Conservation (phyloP, 30 jellyfish, hydroid and myxozoan genomes). For the Nemopilema nomurai region DNA sequence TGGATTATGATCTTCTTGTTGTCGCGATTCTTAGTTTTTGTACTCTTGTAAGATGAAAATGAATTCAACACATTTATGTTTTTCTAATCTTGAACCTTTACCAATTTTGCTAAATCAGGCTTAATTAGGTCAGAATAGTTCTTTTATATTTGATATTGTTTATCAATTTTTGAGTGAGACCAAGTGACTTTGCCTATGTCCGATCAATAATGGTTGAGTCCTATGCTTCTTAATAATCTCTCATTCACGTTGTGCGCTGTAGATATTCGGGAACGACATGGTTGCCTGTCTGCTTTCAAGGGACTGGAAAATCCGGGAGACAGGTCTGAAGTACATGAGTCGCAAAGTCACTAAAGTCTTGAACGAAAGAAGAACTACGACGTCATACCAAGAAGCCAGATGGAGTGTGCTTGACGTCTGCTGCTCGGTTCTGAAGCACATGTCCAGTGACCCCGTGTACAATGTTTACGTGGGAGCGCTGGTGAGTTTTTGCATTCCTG, state of each 20-base stretch:
- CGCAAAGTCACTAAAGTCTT: constrained; percentile 85
- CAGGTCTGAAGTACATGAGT: constrained; percentile 93
- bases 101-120: too few relatives aligned
- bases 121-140: too few relatives aligned
- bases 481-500: constrained; percentile 54
- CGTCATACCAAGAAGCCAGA: constrained; percentile 71
- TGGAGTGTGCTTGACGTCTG: constrained; percentile 80
- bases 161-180: too few relatives aligned
- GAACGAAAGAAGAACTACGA: constrained; percentile 76
- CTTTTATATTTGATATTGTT: too few relatives aligned
- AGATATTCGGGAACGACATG: constrained; percentile 91
- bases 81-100: too few relatives aligned
- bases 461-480: constrained; percentile 93
- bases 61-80: too few relatives aligned
- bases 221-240: too few relatives aligned
- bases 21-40: too few relatives aligned
- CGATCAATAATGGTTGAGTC: too few relatives aligned
- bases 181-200: too few relatives aligned
- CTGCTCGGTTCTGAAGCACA: constrained; percentile 72
- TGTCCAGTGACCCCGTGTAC: constrained; percentile 93
- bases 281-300: constrained; percentile 94
- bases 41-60: too few relatives aligned
- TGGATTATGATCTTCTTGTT: too few relatives aligned
- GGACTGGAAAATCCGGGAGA: constrained; percentile 96
- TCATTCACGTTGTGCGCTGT: background rate